Evolutionary conservation across 1,140 invertebrate genomes (phyloP).

Genomic region (Laupala kohalensis): DNA sequence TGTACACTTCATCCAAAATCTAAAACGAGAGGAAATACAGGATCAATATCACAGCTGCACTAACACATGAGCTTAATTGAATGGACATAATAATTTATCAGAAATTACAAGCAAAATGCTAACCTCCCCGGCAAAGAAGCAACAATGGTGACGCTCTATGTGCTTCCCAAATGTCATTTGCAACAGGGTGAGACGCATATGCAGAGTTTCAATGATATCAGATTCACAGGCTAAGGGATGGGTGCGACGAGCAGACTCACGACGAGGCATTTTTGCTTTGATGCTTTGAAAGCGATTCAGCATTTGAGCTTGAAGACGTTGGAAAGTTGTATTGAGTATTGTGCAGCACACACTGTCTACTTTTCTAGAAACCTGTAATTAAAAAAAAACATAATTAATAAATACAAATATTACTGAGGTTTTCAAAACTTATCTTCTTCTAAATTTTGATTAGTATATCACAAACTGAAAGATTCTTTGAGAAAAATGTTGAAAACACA

Average conservation of each 20-base stretch:
- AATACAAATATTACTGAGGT: neutral
- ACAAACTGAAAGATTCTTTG: too few relatives aligned
- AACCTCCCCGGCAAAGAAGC: constrained; percentile 81
- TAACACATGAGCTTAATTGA: too few relatives aligned
- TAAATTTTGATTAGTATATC: neutral
- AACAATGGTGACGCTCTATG: constrained; percentile 77
- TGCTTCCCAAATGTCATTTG: constrained; percentile 87
- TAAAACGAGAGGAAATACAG: constrained; percentile 22
- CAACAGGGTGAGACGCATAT: constrained; percentile 71
- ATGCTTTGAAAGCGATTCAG: constrained; percentile 66
- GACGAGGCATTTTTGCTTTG: constrained; percentile 76
- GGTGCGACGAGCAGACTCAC: constrained; percentile 69
- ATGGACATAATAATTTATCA: too few relatives aligned
- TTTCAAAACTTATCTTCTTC: neutral
- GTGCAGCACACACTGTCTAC: constrained; percentile 63
- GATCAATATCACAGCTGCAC: neutral
- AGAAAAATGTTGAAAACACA: too few relatives aligned
- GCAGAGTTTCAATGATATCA: constrained; percentile 77
- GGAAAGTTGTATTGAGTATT: constrained; percentile 68
- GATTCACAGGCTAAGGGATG: constrained; percentile 74
- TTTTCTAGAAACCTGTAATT: constrained; percentile 55
- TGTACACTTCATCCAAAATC: constrained; percentile 60
- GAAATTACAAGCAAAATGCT: constrained; percentile 18
- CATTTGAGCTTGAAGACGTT: constrained; percentile 64
- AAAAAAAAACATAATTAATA: neutral